Evolutionary conservation across 2,888 invertebrate genomes (phyloP).

Genomic region (Eupsilia transversa): DNA sequence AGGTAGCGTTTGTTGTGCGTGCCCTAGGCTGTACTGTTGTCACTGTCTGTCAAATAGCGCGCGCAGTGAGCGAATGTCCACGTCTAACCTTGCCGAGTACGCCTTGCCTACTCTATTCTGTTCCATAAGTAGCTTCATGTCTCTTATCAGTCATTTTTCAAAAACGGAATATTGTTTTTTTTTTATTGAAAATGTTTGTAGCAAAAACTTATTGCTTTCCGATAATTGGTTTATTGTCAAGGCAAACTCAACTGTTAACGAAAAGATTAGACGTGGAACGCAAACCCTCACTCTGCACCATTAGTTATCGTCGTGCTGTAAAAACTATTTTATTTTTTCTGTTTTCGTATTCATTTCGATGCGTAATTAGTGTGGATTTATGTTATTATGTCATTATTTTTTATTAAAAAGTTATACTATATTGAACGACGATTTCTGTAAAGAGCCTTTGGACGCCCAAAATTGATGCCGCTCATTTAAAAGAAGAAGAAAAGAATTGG

Average conservation of each 20-base stretch:
- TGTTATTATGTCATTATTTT: slow-evolving; percentile 87
- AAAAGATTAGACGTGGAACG: slow-evolving; percentile 85
- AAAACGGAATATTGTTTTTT: slow-evolving; percentile 1
- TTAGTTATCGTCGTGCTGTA: slow-evolving; percentile 90
- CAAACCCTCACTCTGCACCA: slow-evolving; percentile 87
- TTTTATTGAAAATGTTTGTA: slow-evolving; percentile 41
- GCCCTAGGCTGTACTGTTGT: slow-evolving; percentile 90
- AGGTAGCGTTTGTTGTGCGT: slow-evolving; percentile 91
- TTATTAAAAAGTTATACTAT: slow-evolving; percentile 60
- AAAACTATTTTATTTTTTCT: slow-evolving; percentile 86
- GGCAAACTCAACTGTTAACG: slow-evolving; percentile 72
- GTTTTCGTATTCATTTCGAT: slow-evolving; percentile 88
- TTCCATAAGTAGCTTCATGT: slow-evolving; percentile 34
- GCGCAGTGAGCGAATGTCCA: slow-evolving; percentile 86
- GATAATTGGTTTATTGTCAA: slow-evolving; percentile 55
- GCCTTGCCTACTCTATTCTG: slow-evolving; percentile 67
- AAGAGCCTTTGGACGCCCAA: slow-evolving; percentile 81
- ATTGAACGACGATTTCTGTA: slow-evolving; percentile 84
- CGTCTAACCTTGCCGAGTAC: slow-evolving; percentile 78
- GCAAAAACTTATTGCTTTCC: slow-evolving; percentile 25
- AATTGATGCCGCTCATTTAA: slow-evolving; percentile 60
- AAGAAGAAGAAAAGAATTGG: slow-evolving; percentile 72
- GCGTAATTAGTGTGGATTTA: slow-evolving; percentile 89
- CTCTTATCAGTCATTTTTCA: neutral
- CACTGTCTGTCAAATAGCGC: slow-evolving; percentile 89